Percentiles rank a stretch among this genome's conserved stretches.
phyloP scores from a whole-genome alignment of 1,140 invertebrate genomes.

The Drosophila sp. region DNA sequence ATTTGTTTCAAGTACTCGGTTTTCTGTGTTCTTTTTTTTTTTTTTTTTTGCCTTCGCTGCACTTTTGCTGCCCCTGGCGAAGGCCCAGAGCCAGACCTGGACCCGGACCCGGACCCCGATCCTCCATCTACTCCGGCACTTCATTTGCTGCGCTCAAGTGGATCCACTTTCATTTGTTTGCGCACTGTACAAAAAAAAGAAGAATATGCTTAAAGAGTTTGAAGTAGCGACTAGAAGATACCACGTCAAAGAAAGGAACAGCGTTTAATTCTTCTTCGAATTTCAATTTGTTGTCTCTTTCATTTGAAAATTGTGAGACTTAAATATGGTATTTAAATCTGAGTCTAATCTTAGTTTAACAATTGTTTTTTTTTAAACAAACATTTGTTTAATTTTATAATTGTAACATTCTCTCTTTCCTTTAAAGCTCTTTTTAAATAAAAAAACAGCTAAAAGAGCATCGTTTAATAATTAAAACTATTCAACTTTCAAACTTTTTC shows the following conservation, averaged over 20 bases:
- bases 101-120: slow-evolving; percentile 1
- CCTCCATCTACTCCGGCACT: slow-evolving; percentile 64
- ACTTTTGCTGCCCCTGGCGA: slow-evolving; percentile 75
- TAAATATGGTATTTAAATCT: too few species aligned
- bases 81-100: slow-evolving; percentile 30
- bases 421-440: too few species aligned
- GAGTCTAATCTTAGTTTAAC: too few species aligned
- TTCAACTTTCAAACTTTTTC: too few species aligned
- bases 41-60: slow-evolving; percentile 80
- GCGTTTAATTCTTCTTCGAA: background rate
- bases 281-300: background rate
- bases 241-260: background rate
- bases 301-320: background rate
- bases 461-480: too few species aligned
- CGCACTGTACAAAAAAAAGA: slow-evolving; percentile 54
- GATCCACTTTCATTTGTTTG: slow-evolving; percentile 84
- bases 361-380: too few species aligned
- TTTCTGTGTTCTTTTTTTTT: slow-evolving; percentile 20
- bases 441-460: too few species aligned
- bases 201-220: background rate
- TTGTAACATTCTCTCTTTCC: too few species aligned
- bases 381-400: too few species aligned
- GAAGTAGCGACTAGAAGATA: slow-evolving; percentile 1
- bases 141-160: slow-evolving; percentile 83
- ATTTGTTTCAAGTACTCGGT: slow-evolving; percentile 70